Evolutionary conservation across 2,113 vertebrate species (phyloP).

Genomic region (Corythornis madagascariensis): DNA sequence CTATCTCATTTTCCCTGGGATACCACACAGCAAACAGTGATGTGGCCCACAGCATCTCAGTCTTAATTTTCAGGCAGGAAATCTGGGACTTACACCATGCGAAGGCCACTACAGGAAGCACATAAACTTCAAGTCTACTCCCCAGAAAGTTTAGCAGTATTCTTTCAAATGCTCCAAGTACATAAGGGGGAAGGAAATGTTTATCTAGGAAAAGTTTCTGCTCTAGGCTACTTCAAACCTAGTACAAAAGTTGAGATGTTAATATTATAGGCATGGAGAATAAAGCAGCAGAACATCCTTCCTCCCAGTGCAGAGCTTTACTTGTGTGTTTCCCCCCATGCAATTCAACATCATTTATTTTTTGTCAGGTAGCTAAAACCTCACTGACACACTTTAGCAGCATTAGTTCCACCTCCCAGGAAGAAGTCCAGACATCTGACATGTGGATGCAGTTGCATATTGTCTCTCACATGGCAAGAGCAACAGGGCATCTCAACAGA

Average conservation of each 20-base stretch:
- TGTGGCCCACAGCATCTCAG: background rate
- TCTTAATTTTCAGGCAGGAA: background rate
- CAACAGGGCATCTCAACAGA: background rate
- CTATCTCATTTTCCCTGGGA: background rate
- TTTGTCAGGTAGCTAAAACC: background rate
- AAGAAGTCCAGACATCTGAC: accelerated
- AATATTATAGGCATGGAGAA: background rate
- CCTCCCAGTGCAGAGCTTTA: background rate
- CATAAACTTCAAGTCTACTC: background rate
- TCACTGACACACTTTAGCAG: background rate
- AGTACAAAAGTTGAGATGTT: background rate
- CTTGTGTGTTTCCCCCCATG: background rate
- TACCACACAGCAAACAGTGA: background rate
- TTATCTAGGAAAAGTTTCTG: background rate
- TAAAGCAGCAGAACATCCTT: background rate
- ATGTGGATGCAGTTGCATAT: accelerated
- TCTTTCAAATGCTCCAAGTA: background rate
- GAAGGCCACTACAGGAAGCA: background rate
- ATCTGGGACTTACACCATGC: background rate
- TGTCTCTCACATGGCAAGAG: background rate
- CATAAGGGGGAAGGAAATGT: background rate
- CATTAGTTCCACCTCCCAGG: background rate
- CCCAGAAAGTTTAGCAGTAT: background rate
- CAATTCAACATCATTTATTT: background rate
- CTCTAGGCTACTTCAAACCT: background rate